Base-by-base conservation (phyloP, 2,888 invertebrate genomes). In the Pyrgus malvae region DNA sequence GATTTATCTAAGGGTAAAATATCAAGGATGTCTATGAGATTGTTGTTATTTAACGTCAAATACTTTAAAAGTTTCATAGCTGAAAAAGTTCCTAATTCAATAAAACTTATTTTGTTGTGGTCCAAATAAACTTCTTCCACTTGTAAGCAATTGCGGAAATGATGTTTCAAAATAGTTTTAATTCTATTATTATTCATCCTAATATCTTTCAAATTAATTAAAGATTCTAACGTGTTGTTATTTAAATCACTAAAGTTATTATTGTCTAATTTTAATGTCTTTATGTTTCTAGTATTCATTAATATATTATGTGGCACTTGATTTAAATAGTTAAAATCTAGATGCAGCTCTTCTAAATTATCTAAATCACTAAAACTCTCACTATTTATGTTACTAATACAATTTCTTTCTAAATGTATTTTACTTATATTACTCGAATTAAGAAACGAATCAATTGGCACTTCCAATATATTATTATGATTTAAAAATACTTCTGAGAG, bases 381-480 rank as follows among this genome's bases (percentile, higher is more conserved):
- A 57, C 94, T 92, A 82, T 97, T 95, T 58, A 98, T 93, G 67
- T 94, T 92, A 57, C 94, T 91, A 64, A 98, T 95, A 57, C 97
- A 95, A 83, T 97, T 97, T 68, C 95, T 95, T 76, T 97, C 96
- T 69, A 97, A 86, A 80, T 97, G 95, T 68, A 98, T 93, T 53
- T 95, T 93, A 50, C 93, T 93, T 58, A 98, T 91, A 69, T 94
- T 94, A 12, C 92, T 92, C 35, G 96, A 96, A 69, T 95, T 95
- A 48, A 93, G 92, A 78, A 96, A 97, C 12, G 96, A 95, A 72
- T 96, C 95, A 38, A 94, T 93, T 46, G 96, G 95, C 74, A 98
- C 92, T 80, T 97, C 96, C 61, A 97, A 90, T 67, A 98, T 95
- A 79, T 97, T 97, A 82, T 98, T 98, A 83, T 97, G 96, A 54